Evolutionary conservation across 2,888 invertebrate genomes (phyloP).

Genomic region (Biston betularia): DNA sequence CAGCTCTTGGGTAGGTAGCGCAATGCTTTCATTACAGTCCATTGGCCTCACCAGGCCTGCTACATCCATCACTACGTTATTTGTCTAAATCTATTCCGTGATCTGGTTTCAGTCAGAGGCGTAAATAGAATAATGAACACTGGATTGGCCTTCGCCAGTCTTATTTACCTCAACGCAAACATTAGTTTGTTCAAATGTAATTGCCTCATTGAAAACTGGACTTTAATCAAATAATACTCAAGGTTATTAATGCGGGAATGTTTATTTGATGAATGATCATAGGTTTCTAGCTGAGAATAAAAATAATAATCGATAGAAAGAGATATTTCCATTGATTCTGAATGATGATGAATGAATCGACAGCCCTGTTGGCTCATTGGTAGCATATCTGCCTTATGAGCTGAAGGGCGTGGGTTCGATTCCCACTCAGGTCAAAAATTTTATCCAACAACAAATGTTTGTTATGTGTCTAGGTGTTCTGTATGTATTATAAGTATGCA

Average conservation of each 20-base stretch:
- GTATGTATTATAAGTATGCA: too few relatives aligned
- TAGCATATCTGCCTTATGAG: too few relatives aligned
- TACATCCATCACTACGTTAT: background rate
- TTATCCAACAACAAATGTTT: too few relatives aligned
- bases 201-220: slow-evolving; percentile 25
- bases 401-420: too few relatives aligned
- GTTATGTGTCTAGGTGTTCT: too few relatives aligned
- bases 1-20: background rate
- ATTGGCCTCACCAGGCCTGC: background rate
- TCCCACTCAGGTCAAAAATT: too few relatives aligned
- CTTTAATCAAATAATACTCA: slow-evolving; percentile 19
- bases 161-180: slow-evolving; percentile 19
- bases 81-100: slow-evolving; percentile 9
- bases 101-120: slow-evolving; percentile 20
- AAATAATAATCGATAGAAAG: background rate
- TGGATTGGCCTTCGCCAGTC: slow-evolving; percentile 10
- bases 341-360: too few relatives aligned
- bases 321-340: background rate
- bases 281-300: background rate
- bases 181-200: slow-evolving; percentile 26
- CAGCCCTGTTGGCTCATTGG: too few relatives aligned
- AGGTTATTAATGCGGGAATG: background rate
- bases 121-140: slow-evolving; percentile 27
- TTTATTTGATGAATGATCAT: slow-evolving; percentile 7
- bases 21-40: background rate